These are phyloP conservation scores for Ceratothoa steindachneri DNA, from an alignment of 2,888 invertebrate species.

Conservation along the genomic window DNA sequence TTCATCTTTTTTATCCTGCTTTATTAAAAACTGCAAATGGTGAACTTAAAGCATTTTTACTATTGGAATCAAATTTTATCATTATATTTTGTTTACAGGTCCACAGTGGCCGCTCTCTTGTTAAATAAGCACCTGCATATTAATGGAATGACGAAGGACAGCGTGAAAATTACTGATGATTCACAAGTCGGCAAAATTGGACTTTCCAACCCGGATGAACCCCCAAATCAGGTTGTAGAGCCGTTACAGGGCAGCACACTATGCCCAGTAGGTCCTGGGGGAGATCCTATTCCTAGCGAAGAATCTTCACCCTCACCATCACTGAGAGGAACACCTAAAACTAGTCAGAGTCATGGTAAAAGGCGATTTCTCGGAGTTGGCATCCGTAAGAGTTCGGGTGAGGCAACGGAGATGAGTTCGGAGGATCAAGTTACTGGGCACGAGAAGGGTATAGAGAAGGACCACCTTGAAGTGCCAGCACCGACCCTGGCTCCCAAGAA, in stretches of 20 bases:
- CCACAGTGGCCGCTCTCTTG: constrained; percentile 79
- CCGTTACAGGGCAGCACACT: not conserved
- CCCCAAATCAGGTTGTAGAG: not conserved
- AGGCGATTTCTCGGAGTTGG: constrained; percentile 33
- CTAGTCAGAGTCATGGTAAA: constrained; percentile 18
- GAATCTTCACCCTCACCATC: constrained; percentile 30
- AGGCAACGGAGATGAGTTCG: constrained; percentile 5
- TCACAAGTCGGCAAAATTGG: not conserved
- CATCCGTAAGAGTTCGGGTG: constrained; percentile 12
- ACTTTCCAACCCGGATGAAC: not conserved
- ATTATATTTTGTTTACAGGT: constrained; percentile 58
- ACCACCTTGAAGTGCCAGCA: not conserved
- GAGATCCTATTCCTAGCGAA: constrained; percentile 3
- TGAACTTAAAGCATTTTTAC: not conserved
- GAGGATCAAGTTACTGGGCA: not conserved
- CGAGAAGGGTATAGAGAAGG: not conserved
- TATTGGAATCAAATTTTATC: not conserved
- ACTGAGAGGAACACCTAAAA: constrained; percentile 22
- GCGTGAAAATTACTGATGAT: constrained; percentile 32
- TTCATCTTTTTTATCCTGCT: not conserved
- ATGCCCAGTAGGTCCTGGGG: not conserved
- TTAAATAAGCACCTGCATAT: constrained; percentile 84
- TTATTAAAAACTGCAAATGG: not conserved
- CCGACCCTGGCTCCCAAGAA: constrained; percentile 18
- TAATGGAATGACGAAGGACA: constrained; percentile 73